phyloP scores from a whole-genome alignment of 2,888 invertebrate species.

The Lepidochitona cinerea region DNA sequence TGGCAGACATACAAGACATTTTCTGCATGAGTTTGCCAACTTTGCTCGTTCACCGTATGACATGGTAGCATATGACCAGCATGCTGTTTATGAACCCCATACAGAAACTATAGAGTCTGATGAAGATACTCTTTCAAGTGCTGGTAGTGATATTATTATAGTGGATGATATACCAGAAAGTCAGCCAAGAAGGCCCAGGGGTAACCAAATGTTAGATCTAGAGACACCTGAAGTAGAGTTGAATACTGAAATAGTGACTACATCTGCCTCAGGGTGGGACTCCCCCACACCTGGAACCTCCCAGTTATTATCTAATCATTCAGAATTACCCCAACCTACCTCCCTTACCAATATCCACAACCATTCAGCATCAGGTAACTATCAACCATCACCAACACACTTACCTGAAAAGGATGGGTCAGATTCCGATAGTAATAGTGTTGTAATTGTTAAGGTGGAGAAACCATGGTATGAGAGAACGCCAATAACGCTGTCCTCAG shows the following conservation, averaged over 20 bases:
- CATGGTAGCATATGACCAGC: constrained; percentile 78
- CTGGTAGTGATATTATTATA: constrained; percentile 52
- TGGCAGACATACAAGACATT: constrained; percentile 83
- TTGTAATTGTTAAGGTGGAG: constrained; percentile 76
- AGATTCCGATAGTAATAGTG: constrained; percentile 38
- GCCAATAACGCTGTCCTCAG: constrained; percentile 71
- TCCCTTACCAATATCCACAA: not conserved
- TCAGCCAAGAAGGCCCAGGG: not conserved
- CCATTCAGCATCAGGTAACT: not conserved
- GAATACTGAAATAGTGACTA: constrained; percentile 40
- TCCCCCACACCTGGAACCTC: constrained; percentile 61
- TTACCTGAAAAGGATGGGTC: constrained; percentile 26
- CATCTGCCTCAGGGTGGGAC: constrained; percentile 53
- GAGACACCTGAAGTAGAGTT: constrained; percentile 13
- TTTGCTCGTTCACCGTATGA: constrained; percentile 91
- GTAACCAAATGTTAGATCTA: constrained; percentile 2
- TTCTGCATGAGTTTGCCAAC: constrained; percentile 88
- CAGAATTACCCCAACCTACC: not conserved
- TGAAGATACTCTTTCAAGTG: constrained; percentile 26
- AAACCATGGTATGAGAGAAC: constrained; percentile 80
- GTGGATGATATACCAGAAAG: constrained; percentile 18
- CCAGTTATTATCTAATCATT: constrained; percentile 23
- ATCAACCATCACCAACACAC: not conserved
- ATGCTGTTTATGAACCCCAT: constrained; percentile 60
- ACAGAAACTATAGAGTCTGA: constrained; percentile 35